Percentiles rank a stretch among this genome's conserved stretches.
phyloP scores from a whole-genome alignment of 1,140 invertebrate species.

The Bombus picipes region DNA sequence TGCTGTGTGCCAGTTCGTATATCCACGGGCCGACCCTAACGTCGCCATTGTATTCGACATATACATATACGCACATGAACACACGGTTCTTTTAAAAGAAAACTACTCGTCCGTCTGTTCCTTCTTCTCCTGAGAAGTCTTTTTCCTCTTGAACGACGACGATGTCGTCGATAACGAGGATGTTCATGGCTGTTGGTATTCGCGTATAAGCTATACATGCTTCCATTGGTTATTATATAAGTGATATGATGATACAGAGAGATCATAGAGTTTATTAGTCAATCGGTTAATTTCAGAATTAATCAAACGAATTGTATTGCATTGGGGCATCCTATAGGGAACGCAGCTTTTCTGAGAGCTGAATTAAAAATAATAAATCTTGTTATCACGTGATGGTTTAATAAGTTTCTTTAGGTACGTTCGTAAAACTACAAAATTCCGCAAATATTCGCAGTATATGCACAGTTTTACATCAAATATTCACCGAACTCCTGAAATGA shows the following conservation, averaged over 20 bases:
- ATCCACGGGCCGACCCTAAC: slow-evolving; percentile 35
- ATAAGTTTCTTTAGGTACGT: not conserved
- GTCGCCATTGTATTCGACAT: slow-evolving; percentile 41
- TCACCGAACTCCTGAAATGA: too few species aligned
- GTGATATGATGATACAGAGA: not conserved
- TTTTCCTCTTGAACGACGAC: not conserved
- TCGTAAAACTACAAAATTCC: too few species aligned
- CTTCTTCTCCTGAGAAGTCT: slow-evolving; percentile 4
- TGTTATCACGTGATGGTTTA: not conserved
- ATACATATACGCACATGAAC: not conserved
- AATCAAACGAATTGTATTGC: too few species aligned
- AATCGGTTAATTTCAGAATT: too few species aligned
- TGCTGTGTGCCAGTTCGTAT: slow-evolving; percentile 30
- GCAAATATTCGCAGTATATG: too few species aligned
- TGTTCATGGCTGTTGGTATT: not conserved
- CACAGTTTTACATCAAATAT: too few species aligned
- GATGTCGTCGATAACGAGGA: not conserved
- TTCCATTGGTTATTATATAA: not conserved
- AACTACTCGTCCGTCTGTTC: slow-evolving; percentile 39
- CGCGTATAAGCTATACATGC: not conserved
- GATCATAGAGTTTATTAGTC: not conserved
- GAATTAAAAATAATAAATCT: not conserved
- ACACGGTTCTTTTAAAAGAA: slow-evolving; percentile 3
- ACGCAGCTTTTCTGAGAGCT: not conserved
- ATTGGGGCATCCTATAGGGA: not conserved